Evolutionary conservation across 1,140 invertebrate genomes (phyloP).

Genomic region (Cylas formicarius): DNA sequence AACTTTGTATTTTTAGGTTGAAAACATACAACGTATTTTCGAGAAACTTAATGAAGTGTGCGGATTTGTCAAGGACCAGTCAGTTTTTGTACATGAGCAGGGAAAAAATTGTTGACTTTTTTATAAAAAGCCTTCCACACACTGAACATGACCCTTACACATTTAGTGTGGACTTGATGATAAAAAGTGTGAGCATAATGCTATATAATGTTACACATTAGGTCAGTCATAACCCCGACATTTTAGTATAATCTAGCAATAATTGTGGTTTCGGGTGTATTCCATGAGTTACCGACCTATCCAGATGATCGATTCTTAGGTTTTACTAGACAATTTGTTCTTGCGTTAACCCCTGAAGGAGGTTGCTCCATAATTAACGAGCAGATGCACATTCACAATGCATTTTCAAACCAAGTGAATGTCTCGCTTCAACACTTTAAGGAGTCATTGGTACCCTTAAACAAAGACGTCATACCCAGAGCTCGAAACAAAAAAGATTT

Average conservation of each 20-base stretch:
- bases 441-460: constrained; percentile 1
- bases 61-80: constrained; percentile 32
- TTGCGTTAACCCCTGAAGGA: constrained; percentile 57
- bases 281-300: constrained; percentile 51
- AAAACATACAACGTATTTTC: constrained; percentile 29
- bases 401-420: constrained; percentile 56
- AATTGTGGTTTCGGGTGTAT: constrained; percentile 67
- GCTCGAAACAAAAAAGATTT: constrained; percentile 24
- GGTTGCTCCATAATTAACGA: constrained; percentile 75
- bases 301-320: constrained; percentile 29
- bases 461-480: constrained; percentile 12
- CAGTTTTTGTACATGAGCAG: constrained; percentile 46
- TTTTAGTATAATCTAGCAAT: constrained; percentile 58
- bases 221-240: constrained; percentile 1
- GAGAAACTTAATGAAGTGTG: constrained; percentile 32
- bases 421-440: constrained; percentile 22
- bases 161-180: constrained; percentile 71
- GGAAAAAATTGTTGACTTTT: constrained; percentile 62
- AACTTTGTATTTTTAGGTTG: constrained; percentile 26
- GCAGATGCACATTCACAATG: constrained; percentile 65
- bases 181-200: constrained; percentile 57
- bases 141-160: constrained; percentile 74
- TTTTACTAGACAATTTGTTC: constrained; percentile 70
- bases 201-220: constrained; percentile 1
- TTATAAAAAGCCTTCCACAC: constrained; percentile 62